Evolutionary conservation across 2,113 vertebrate species (phyloP), one percentile per base, ranked within the genome.

Genomic region (Pseudorhombus dupliciocellatus): DNA sequence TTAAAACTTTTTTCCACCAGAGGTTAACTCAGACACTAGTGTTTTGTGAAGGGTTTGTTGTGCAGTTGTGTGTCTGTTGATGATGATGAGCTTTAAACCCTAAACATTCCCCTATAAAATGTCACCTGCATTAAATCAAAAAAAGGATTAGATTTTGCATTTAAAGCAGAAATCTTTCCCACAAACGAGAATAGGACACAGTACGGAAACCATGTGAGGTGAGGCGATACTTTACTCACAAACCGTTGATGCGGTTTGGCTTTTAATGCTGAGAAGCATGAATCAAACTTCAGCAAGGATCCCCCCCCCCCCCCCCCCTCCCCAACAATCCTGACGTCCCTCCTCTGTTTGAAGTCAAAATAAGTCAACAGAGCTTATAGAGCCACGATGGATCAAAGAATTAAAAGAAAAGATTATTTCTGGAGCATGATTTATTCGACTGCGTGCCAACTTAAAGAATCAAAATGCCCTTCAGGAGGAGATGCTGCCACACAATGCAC

Each of bases 291-390:
- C 74, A 51, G 63, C 54, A 30, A 64, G 75, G 57, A 74, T 75
- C 75, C 75, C 20, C 28, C 55, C 58, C 20, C 40, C 50, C 40
- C 75, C 75, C 20, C 28, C 55, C 58, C 20, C 40, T 55, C 40
- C 53, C 59, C 70, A 70, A 75, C 58, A 46, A 63, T 56, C 24
- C 68, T 68, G 61, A 77, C 48, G 51, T 62, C 31, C 22, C 55
- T 71, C 61, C 67, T 54, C 66, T 75, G 56, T 77, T 78, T 75
- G 75, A 81, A 79, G 83, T 79, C 67, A 71, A 73, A 85, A 68
- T 71, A 66, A 65, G 42, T 51, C 70, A 28, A 72, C 56, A 72
- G 70, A 75, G 66, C 71, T 80, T 74, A 69, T 69, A 85, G 75
- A 72, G 22, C 61, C 58, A 58, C 26, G 53, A 51, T 61, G 67